Evolutionary conservation across 2,888 invertebrate genomes (phyloP), one percentile per base, ranked within the genome.

Genomic region (Drosophila diplacantha): DNA sequence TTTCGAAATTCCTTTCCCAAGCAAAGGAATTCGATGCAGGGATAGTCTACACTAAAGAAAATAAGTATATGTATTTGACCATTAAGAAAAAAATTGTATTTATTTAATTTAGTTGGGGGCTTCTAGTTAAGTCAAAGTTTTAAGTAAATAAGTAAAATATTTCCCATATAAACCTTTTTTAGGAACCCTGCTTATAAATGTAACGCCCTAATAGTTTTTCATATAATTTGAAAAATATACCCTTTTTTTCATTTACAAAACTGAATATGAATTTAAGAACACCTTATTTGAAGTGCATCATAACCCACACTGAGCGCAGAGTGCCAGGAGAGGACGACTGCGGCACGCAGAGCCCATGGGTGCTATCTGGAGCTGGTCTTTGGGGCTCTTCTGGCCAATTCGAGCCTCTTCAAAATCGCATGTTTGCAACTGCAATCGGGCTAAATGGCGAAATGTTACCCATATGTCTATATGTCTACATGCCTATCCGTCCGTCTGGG

Each of bases 341-440:
- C 32, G 32, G 61, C 61, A 67, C 70, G 61, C 72, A 72, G 79
- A 47, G 52, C 60, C 60, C 62, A 49, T 49, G 20, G 53, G 35
- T 49, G 44, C 69, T 69, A 66, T 63, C 51, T 50, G 35, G 41
- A 46, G 44, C 44, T 46, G 31, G 44, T 29, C 32, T 44, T 14
- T 20, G 44, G 18, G 8, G 50, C 64, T 60, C 51, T 58, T 24
- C 11, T 47, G 52, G 65, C 84, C 81, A 84, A 84, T 82, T 78
- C 78, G 84, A 84, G 72, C 83, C 78, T 69, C 84, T 84, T 84
- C 78, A 84, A 82, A 83, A 79, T 79, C 78, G 78, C 83, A 79
- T 84, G 78, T 83, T 84, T 83, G 83, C 72, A 84, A 84, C 84
- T 74, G 78, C 78, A 84, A 79, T 79, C 78, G 84, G 74, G 83